Evolutionary conservation across 2,113 vertebrate species (phyloP), one percentile per base, ranked within the genome.

Genomic region (Empidonax traillii): DNA sequence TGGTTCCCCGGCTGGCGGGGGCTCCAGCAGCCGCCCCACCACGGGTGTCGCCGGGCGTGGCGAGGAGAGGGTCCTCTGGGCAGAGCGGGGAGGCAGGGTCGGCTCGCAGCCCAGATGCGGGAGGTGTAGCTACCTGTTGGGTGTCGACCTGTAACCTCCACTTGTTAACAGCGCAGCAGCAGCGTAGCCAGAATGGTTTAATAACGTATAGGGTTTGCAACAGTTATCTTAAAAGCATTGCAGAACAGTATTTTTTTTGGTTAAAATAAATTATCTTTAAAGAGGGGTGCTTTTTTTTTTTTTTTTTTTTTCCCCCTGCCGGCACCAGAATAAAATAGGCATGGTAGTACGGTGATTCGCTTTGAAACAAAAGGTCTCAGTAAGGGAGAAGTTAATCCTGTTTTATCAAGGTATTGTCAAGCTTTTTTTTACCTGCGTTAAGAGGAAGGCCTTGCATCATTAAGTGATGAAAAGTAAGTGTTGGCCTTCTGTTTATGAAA

Each of bases 31-130:
- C 67, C 33, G 15, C 22, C 17, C 22, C 31, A 4, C 5, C 15
- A 0, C 4, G 41, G 55, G 66, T 3, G 0, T 7, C 12, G 1
- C 23, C 19, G 39, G 33, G 51, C 19, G 9, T 1, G 44, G 43
- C 28, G 21, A 14, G 28, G 14, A 20, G 25, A 6, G 61, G 25
- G 22, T 7, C 1, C 30, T 5, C 9, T 4, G 53, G 56, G 47
- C n/a, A 1, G n/a, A 10, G 84, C 12, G 6, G 20, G 30, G 68
- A 5, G 46, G 43, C 33, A 9, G 76, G 49, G 65, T 9, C 4
- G 13, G 58, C 3, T 27, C 4, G 28, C 28, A 18, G 61, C 9
- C 10, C 3, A 3, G 75, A 39, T 28, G 84, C 13, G 74, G 59
- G 59, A 20, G 22, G 58, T 28, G 12, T 0, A 7, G 59, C 74